Conservation (phyloP, 2,113 vertebrate genomes). For the Mormoops blainvillei region DNA sequence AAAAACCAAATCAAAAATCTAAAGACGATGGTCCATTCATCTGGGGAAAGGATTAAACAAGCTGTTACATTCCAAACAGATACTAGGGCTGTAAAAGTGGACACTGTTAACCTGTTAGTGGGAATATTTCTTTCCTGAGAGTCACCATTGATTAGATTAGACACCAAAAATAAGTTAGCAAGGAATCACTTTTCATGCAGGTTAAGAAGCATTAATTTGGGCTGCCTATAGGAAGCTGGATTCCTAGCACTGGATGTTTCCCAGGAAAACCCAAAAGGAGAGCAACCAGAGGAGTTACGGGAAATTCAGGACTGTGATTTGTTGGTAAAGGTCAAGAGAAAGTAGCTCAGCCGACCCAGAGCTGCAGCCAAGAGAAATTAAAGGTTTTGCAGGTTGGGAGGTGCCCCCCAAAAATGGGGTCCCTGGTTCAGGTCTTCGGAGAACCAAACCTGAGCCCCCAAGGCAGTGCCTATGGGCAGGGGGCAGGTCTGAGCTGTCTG, state of each 20-base stretch:
- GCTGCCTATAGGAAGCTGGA: neutral
- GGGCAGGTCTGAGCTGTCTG: neutral
- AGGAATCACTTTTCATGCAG: neutral
- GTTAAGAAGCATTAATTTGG: neutral
- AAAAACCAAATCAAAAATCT: constrained; percentile 30
- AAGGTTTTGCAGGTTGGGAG: neutral
- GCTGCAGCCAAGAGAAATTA: neutral
- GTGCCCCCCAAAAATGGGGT: neutral
- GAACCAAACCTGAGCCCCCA: neutral
- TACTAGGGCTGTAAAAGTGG: neutral
- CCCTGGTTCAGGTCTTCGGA: neutral
- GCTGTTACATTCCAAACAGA: neutral
- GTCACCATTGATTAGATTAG: neutral
- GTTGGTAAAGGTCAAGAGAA: neutral
- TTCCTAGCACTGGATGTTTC: neutral
- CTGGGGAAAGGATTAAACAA: neutral
- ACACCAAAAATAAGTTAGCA: neutral
- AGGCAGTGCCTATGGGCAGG: neutral
- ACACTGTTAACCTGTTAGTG: neutral
- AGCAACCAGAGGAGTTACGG: neutral
- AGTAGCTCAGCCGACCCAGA: neutral
- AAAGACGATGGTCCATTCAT: neutral
- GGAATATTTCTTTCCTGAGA: neutral
- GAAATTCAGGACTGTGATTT: neutral
- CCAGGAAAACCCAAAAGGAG: neutral